phyloP scores from a whole-genome alignment of 2,113 vertebrate species.

The Etheostoma cragini region DNA sequence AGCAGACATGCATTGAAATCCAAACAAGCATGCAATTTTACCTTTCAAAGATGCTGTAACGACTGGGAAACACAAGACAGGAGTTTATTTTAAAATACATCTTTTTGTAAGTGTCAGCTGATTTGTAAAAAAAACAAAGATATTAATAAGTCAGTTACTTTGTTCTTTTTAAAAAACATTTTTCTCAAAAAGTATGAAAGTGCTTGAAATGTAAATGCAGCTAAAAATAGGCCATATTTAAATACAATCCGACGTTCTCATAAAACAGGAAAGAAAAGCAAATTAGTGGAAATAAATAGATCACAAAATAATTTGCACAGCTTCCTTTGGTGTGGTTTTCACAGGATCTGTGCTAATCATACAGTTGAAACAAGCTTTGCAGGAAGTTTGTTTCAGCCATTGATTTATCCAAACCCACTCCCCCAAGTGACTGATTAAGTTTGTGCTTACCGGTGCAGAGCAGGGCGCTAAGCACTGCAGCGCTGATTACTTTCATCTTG shows the following conservation, averaged over 20 bases:
- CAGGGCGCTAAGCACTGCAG: constrained; percentile 62
- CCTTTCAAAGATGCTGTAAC: constrained; percentile 67
- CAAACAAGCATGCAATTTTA: constrained; percentile 43
- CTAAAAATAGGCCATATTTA: constrained; percentile 28
- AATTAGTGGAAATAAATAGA: constrained; percentile 33
- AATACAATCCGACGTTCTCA: constrained; percentile 2
- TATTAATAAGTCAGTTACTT: constrained; percentile 26
- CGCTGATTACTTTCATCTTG: constrained; percentile 71
- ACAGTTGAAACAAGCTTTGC: constrained; percentile 19
- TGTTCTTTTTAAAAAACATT: constrained; percentile 34
- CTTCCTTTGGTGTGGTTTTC: constrained; percentile 13
- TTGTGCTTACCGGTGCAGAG: constrained; percentile 78
- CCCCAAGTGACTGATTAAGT: constrained; percentile 57
- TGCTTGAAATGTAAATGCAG: constrained; percentile 67
- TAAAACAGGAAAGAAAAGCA: constrained; percentile 13
- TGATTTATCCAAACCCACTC: constrained; percentile 32
- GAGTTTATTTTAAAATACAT: constrained; percentile 16
- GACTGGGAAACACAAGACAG: constrained; percentile 52
- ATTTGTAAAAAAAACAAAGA: constrained; percentile 5
- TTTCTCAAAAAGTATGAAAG: background rate
- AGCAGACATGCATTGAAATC: background rate
- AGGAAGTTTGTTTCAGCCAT: constrained; percentile 27
- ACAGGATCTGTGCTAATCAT: constrained; percentile 21
- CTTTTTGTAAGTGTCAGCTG: constrained; percentile 3
- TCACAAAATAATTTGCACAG: background rate